Conservation (phyloP, 2,888 invertebrate species). For the Lepetodrilus schrolli region DNA sequence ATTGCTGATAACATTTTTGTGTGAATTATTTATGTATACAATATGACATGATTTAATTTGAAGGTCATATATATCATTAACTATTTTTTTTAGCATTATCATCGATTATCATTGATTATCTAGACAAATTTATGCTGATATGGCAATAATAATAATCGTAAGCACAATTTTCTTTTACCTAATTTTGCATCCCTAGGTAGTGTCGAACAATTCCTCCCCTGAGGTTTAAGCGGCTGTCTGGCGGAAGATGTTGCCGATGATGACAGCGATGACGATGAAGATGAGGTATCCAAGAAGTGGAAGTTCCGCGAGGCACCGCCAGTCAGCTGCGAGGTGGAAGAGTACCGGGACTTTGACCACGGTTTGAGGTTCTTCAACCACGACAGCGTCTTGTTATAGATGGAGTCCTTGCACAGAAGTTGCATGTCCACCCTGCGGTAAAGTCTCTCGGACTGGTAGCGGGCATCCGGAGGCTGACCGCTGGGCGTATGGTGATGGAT, state of each 20-base stretch:
- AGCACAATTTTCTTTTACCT: no score
- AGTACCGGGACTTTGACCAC: conserved; percentile 32
- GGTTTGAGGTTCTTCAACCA: conserved; percentile 45
- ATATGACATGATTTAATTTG: no score
- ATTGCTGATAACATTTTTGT: no score
- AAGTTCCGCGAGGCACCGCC: not conserved
- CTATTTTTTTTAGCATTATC: no score
- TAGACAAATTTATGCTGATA: no score
- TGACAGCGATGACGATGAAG: conserved; percentile 22
- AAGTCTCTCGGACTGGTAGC: conserved; percentile 23
- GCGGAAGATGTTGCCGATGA: not conserved
- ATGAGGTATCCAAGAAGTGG: conserved; percentile 10
- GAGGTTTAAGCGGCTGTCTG: not conserved
- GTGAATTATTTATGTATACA: no score
- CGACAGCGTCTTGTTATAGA: conserved; percentile 48
- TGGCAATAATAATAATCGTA: no score
- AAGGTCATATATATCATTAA: no score
- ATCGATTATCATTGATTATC: no score
- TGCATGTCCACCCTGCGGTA: conserved; percentile 24
- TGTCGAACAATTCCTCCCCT: conserved; percentile 43
- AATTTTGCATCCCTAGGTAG: conserved; percentile 51
- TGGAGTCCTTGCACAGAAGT: conserved; percentile 39
- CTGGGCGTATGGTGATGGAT: not conserved
- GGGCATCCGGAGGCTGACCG: conserved; percentile 29
- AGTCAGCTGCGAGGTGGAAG: conserved; percentile 12